These are phyloP conservation scores for Hyperoodon ampullatus DNA, from an alignment of 2,113 vertebrate species.

Conservation along the genomic window DNA sequence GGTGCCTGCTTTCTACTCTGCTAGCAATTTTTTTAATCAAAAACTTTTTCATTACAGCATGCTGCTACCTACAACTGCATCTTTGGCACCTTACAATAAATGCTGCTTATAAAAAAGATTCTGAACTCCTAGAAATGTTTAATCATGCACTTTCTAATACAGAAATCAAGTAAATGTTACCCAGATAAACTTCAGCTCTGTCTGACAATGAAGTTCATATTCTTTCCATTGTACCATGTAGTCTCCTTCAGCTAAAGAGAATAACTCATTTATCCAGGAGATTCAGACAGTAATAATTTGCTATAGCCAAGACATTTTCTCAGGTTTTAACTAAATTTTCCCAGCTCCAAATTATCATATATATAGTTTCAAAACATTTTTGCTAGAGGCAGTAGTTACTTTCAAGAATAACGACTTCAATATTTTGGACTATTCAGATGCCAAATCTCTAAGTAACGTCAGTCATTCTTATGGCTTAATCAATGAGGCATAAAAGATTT, in stretches of 20 bases:
- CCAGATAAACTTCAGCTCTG: background rate
- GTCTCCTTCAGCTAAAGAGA: conserved; percentile 18
- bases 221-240: background rate
- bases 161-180: background rate
- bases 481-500: background rate
- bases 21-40: background rate
- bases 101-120: background rate
- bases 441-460: background rate
- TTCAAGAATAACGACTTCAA: background rate
- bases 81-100: background rate
- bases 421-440: background rate
- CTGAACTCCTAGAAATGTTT: background rate
- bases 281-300: background rate
- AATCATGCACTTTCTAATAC: background rate
- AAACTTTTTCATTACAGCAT: background rate
- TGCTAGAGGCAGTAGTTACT: background rate
- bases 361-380: background rate
- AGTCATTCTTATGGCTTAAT: background rate
- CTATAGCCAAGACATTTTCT: background rate
- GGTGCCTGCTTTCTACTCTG: background rate
- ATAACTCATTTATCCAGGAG: background rate
- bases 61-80: background rate
- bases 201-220: background rate
- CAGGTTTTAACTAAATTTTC: background rate
- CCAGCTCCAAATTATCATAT: background rate